phyloP scores from a whole-genome alignment of 2,888 invertebrate species.

The Rhogogaster chlorosoma region DNA sequence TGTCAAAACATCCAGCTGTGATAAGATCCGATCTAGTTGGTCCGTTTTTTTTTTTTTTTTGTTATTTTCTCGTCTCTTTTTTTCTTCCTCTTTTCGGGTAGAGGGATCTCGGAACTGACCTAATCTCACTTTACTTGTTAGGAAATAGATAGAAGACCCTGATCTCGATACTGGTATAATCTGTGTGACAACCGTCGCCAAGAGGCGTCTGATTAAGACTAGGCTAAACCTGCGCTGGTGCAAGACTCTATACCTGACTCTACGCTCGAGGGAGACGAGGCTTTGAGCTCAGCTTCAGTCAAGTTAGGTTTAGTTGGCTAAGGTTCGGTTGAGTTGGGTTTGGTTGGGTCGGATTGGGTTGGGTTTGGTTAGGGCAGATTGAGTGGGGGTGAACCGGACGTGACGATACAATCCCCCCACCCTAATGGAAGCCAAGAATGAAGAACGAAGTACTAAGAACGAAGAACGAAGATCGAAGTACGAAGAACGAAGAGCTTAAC shows the following conservation, averaged over 20 bases:
- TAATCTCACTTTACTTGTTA: constrained; percentile 4
- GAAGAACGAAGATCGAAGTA: constrained; percentile 51
- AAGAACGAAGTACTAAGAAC: constrained; percentile 40
- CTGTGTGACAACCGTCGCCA: constrained; percentile 35
- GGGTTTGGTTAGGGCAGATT: neutral
- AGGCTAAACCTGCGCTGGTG: constrained; percentile 29
- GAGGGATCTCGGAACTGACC: neutral
- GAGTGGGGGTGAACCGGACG: constrained; percentile 73
- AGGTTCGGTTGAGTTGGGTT: constrained; percentile 21
- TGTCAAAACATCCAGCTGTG: constrained; percentile 30
- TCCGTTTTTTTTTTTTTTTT: neutral
- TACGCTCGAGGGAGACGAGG: constrained; percentile 16
- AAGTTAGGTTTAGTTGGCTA: constrained; percentile 40
- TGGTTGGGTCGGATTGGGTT: constrained; percentile 1
- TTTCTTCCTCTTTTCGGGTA: neutral
- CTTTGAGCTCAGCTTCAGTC: neutral
- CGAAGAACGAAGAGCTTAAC: constrained; percentile 48
- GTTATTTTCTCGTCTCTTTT: no score
- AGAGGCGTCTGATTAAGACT: constrained; percentile 47
- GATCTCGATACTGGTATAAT: neutral
- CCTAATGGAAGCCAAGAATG: constrained; percentile 52
- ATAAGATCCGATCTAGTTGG: constrained; percentile 23
- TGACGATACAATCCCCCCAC: constrained; percentile 70
- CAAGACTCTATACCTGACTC: constrained; percentile 40
- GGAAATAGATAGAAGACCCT: constrained; percentile 1